Percentiles rank a stretch among this genome's conserved stretches.
phyloP scores from a whole-genome alignment of 2,888 invertebrate genomes.

The Bhutanitis thaidina region DNA sequence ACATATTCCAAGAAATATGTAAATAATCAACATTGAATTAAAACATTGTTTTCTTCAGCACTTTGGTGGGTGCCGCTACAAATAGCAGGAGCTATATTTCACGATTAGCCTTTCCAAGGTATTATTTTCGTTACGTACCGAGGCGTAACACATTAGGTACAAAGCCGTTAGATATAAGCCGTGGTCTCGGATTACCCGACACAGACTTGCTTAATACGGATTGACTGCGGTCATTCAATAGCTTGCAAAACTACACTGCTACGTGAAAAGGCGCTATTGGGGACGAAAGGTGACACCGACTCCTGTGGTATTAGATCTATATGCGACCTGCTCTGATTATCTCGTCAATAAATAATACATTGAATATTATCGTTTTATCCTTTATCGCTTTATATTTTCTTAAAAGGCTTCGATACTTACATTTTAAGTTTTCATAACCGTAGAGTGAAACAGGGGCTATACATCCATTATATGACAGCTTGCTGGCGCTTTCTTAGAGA shows the following conservation, averaged over 20 bases:
- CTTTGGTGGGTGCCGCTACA: no score
- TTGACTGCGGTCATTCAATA: slow-evolving; percentile 70
- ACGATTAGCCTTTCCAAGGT: slow-evolving; percentile 31
- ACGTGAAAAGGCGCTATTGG: slow-evolving; percentile 65
- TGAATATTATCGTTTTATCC: no score
- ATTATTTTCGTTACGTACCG: slow-evolving; percentile 58
- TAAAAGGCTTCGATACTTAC: no score
- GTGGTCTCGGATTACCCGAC: slow-evolving; percentile 60
- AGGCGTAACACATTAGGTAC: slow-evolving; percentile 60
- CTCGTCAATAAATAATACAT: background rate
- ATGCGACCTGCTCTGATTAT: slow-evolving; percentile 38
- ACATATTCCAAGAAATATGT: no score
- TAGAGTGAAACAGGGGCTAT: no score
- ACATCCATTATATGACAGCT: no score
- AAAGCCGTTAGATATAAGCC: slow-evolving; percentile 66
- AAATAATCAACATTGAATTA: no score
- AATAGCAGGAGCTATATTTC: background rate
- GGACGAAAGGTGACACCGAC: slow-evolving; percentile 71
- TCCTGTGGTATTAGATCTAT: slow-evolving; percentile 59
- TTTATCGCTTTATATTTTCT: no score
- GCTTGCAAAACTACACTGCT: slow-evolving; percentile 65
- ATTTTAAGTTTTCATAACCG: no score
- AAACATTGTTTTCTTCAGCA: no score
- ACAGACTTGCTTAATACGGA: slow-evolving; percentile 68
- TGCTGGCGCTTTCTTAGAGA: no score